These are phyloP conservation scores for Mellivora capensis DNA, from an alignment of 2,113 vertebrate genomes.

Conservation along the genomic window DNA sequence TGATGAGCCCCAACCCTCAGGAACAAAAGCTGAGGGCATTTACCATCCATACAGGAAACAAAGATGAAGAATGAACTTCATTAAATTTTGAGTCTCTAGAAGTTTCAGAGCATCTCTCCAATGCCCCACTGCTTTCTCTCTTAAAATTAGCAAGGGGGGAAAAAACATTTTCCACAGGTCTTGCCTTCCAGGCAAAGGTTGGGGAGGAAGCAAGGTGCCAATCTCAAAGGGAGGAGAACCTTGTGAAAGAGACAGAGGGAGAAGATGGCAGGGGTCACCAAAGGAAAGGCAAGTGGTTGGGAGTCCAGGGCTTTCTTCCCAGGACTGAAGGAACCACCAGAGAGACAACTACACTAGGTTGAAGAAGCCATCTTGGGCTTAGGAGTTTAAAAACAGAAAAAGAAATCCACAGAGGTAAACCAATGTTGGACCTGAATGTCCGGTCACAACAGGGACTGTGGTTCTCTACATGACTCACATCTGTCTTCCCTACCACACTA, in stretches of 20 bases:
- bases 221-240: background rate
- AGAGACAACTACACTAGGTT: background rate
- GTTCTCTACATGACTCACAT: background rate
- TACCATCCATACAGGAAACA: background rate
- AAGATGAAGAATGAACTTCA: background rate
- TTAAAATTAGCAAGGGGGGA: background rate
- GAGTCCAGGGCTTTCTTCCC: background rate
- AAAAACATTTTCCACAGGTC: background rate
- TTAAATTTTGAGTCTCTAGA: background rate
- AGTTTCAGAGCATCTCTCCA: background rate
- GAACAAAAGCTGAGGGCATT: background rate
- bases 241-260: background rate
- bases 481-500: background rate
- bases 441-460: background rate
- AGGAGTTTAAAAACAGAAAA: background rate
- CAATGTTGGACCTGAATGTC: background rate
- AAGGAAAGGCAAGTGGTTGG: background rate
- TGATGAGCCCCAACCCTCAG: background rate
- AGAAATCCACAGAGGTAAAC: background rate
- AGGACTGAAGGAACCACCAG: background rate
- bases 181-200: background rate
- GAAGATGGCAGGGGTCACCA: background rate
- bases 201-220: background rate
- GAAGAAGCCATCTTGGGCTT: background rate
- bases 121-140: background rate